These are phyloP conservation scores for Pediacus dermestoides DNA, from an alignment of 2,888 invertebrate species.

Conservation along the genomic window DNA sequence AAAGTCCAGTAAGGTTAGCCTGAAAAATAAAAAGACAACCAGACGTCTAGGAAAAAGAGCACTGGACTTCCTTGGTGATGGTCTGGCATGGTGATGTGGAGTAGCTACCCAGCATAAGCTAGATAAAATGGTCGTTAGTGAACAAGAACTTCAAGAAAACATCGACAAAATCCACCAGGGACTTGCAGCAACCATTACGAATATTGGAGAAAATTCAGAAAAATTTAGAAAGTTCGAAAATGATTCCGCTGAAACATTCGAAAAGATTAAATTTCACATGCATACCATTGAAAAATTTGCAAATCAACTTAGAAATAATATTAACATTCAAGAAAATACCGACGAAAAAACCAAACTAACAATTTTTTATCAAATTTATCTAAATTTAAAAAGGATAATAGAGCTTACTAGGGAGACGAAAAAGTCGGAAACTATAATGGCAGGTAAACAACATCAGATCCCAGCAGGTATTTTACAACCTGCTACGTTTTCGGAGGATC, in stretches of 20 bases:
- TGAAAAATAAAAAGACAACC: too few species aligned
- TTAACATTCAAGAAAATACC: constrained; percentile 4
- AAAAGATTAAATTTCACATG: constrained; percentile 9
- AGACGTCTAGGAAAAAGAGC: too few species aligned
- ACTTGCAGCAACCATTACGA: constrained; percentile 2
- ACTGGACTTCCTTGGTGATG: constrained; percentile 13
- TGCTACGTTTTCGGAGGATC: constrained; percentile 10
- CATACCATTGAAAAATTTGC: constrained; percentile 8
- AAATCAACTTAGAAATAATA: too few species aligned
- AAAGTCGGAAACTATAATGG: constrained; percentile 12
- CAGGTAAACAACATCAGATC: constrained; percentile 19
- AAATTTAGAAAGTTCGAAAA: constrained; percentile 11
- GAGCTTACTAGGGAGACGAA: constrained; percentile 4
- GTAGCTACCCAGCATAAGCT: too few species aligned
- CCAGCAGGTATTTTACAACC: constrained; percentile 17
- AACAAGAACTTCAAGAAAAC: constrained; percentile 7
- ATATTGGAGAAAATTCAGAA: constrained; percentile 7
- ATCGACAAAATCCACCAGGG: constrained; percentile 8
- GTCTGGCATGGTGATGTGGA: constrained; percentile 11
- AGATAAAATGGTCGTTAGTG: constrained; percentile 5
- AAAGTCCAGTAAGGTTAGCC: too few species aligned
- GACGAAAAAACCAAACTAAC: constrained; percentile 7
- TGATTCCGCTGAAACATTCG: constrained; percentile 2
- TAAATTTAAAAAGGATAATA: constrained; percentile 11
- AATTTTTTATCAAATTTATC: too few species aligned